These are phyloP conservation scores for Ochropleura plecta DNA, from an alignment of 2,888 invertebrate species.

Conservation along the genomic window DNA sequence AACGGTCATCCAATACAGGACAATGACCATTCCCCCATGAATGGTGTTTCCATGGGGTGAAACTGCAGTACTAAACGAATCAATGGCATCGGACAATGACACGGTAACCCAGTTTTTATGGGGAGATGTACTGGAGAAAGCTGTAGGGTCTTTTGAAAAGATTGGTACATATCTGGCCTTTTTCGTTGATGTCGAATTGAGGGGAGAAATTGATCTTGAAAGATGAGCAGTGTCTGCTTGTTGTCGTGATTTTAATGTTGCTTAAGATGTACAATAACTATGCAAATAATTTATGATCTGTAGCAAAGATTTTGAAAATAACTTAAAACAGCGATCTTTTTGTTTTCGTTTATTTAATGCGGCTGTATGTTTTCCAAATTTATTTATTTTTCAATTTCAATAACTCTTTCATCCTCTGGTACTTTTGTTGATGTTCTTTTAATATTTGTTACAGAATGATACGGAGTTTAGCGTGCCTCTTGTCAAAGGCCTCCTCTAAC, in stretches of 20 bases:
- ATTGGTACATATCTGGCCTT: slow-evolving; percentile 11
- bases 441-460: no score
- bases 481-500: no score
- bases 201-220: slow-evolving; percentile 19
- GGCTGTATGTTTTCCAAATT: no score
- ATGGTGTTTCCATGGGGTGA: slow-evolving; percentile 42
- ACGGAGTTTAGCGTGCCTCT: no score
- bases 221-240: background rate
- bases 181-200: slow-evolving; percentile 4
- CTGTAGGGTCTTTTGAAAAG: slow-evolving; percentile 18
- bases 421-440: no score
- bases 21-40: slow-evolving; percentile 63
- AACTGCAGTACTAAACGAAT: slow-evolving; percentile 17
- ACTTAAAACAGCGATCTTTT: no score
- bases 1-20: slow-evolving; percentile 65
- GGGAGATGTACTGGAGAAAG: slow-evolving; percentile 10
- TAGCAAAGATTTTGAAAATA: background rate
- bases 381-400: no score
- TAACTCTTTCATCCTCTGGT: no score
- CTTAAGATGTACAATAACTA: slow-evolving; percentile 12
- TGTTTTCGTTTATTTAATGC: no score
- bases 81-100: slow-evolving; percentile 58
- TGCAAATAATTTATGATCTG: slow-evolving; percentile 8
- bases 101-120: slow-evolving; percentile 61
- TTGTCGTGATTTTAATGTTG: slow-evolving; percentile 9